Conservation (phyloP, 2,113 vertebrate genomes). For the Notothenia coriiceps region DNA sequence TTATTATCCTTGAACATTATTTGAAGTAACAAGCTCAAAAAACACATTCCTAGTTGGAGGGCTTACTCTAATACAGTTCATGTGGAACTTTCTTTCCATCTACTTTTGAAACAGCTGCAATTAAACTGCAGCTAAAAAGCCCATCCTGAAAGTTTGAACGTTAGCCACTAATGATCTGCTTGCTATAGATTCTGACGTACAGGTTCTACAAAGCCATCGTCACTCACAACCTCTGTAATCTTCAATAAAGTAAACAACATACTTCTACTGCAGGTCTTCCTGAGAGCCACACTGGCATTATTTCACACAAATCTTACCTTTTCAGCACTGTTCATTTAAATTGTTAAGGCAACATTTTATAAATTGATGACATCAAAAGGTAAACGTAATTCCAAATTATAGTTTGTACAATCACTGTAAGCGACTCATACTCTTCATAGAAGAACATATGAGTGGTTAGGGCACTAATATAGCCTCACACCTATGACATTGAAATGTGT, state of each 20-base stretch:
- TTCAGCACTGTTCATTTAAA: no score
- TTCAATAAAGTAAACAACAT: background rate
- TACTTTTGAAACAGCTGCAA: constrained; percentile 35
- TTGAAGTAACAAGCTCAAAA: constrained; percentile 19
- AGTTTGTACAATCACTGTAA: no score
- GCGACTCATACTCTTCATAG: no score
- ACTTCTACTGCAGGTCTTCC: background rate
- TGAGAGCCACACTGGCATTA: background rate
- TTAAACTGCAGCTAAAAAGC: constrained; percentile 38
- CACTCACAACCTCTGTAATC: constrained; percentile 4
- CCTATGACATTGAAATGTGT: no score
- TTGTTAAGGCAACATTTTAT: background rate
- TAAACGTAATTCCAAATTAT: no score
- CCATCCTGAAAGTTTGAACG: constrained; percentile 15
- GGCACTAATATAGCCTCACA: no score
- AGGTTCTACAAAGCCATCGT: constrained; percentile 7
- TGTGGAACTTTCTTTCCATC: constrained; percentile 35
- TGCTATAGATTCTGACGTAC: constrained; percentile 1
- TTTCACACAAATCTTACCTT: background rate
- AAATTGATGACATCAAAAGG: no score
- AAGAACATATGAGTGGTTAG: no score
- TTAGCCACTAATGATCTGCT: background rate
- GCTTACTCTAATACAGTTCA: constrained; percentile 3
- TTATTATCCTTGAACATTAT: constrained; percentile 4
- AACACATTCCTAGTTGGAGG: constrained; percentile 9